Base-by-base conservation (phyloP, 2,113 vertebrate genomes). In the Leptocoma aspasia region DNA sequence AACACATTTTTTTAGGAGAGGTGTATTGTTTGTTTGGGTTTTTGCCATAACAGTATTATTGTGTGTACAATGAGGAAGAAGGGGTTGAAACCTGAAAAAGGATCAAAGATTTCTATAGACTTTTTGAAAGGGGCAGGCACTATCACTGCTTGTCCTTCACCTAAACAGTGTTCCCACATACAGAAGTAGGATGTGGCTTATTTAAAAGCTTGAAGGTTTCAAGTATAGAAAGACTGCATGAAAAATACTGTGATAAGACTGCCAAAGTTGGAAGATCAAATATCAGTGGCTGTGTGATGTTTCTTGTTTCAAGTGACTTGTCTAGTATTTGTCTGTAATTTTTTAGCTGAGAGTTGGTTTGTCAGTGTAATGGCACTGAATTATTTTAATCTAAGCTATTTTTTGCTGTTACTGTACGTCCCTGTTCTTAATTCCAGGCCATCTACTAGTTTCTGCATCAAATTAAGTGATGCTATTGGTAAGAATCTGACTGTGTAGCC, bases 1-100 rank as follows among this genome's bases (percentile, higher is more conserved):
- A 61, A 9, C 30, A 44, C 7, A 3, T 0, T 6, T 31, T 64
- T 66, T 44, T 11, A 7, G 17, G 13, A n/a, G 15, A 2, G 24
- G 10, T 16, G 1, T 49, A 21, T 57, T 73, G 39, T 37, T 82
- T 60, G 7, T 8, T 52, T 69, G 18, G 30, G 23, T 15, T 66
- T 76, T 66, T 24, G 45, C 24, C 13, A 50, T 59, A 35, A 7
- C 18, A 50, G 13, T 81, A 28, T 66, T 89, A 26, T 4, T 50
- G 0, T 37, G 4, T 19, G 8, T 86, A 20, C 2, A 12, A 11
- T 52, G 16, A 22, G 5, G 17, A 30, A 23, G 64, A 64, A 21
- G 19, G 28, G 18, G 15, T 42, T 12, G 33, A 86, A 92, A 85
- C 23, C 17, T 75, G n/a, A 75, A 84, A 53, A 93, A 64, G 20